Base-by-base conservation (phyloP, 2,888 invertebrate genomes). In the Nematopogon swammerdamellus region DNA sequence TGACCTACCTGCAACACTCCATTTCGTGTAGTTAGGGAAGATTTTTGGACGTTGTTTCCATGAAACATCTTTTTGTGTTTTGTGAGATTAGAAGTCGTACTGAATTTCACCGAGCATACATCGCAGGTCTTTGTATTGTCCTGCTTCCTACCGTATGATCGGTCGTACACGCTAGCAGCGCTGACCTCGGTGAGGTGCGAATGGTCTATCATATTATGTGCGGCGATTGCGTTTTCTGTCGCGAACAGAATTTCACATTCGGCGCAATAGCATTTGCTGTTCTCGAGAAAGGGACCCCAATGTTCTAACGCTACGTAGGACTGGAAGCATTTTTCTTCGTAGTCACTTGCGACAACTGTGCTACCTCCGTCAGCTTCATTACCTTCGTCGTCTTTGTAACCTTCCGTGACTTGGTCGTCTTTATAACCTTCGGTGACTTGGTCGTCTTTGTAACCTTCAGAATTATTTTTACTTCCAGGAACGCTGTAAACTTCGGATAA, bases 131-230 rank as follows among this genome's bases (percentile, higher is more conserved):
- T 44, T 18, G 44, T 25, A 16, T 20, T 43, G 14, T 44, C n/a
- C 11, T 44, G 48, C 4, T 25, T 25, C 8, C 19, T 30, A 47
- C 8, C 18, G 18, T 18, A 6, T 19, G 11, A 3, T 46, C 46
- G 6, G 19, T 46, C 10, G 46, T 29, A 18, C 45, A 30, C n/a
- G 29, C 16, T 25, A 8, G 25, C 4, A 25, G 8, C 8, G 25
- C 25, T 25, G 5, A 25, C 50, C 0, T 67, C 64, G 0, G 69
- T 56, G 8, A 70, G 19, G 14, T 63, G 64, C 0, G 70, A 70
- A 49, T 70, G 70, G 0, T 56, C 59, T 0, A 52, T 36, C 64
- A 65, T 69, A 5, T 67, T 68, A 25, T 70, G 70, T 0, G 63
- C 60, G 44, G 67, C 64, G 3, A 67, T 53, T 0, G 62, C 62